Evolutionary conservation across 2,113 vertebrate species (phyloP), one percentile per base, ranked within the genome.

Genomic region (Halichoerus grypus): DNA sequence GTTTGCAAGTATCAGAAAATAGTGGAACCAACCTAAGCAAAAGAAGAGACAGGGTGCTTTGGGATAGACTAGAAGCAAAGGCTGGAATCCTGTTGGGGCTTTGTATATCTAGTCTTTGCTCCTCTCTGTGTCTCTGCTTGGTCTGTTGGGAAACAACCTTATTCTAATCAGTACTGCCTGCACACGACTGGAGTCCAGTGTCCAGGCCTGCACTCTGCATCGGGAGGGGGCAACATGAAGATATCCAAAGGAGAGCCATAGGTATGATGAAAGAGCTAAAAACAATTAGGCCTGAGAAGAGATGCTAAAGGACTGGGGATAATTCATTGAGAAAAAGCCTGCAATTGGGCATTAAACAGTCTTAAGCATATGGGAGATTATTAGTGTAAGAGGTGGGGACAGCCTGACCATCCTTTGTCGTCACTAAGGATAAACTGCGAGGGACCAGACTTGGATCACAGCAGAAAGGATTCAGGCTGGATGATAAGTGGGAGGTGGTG

Each of bases 31-130:
- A 53, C n/a, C 39, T 69, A 83, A 69, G 49, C 46, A 65, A 74
- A 65, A 76, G 46, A n/a, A 28, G n/a, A 79, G 59, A 85, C 2
- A 83, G 4, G 10, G 8, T 72, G 31, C 10, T 16, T 67, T 83
- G 59, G 59, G 63, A 88, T 51, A 96, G 85, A 91, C 33, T 39
- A 46, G 77, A 79, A 87, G 51, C 67, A 81, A 79, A 96, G 72
- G 67, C 72, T 69, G 36, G 82, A 91, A 80, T 46, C 36, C 36
- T 22, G 3, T 19, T 65, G 67, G 55, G 71, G 39, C 76, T 88
- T 83, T 21, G 3, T 22, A 3, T 59, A 63, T 53, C 71, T 84
- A 15, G 87, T 33, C 33, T 91, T 53, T 65, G 31, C 72, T 51
- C 53, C 31, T 65, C 14, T 82, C 77, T 79, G n/a, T 51, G 28